Evolutionary conservation across 2,888 invertebrate species (phyloP).

Genomic region (Temnothorax unifasciatus): DNA sequence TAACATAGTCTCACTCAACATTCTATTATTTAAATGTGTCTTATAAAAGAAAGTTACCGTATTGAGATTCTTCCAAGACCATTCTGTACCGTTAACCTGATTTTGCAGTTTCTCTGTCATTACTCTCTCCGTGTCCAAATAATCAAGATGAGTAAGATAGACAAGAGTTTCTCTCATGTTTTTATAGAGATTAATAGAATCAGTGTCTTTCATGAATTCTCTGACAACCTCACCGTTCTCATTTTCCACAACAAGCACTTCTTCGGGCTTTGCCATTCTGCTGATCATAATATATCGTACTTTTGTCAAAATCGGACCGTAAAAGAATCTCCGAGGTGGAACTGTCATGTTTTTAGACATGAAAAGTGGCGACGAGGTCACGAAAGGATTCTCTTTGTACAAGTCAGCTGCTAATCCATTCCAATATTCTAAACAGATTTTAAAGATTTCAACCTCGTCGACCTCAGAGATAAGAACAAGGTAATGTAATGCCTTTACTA

Average conservation of each 20-base stretch:
- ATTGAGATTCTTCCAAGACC: conserved; percentile 99
- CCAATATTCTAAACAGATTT: conserved; percentile 99
- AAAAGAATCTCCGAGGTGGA: conserved; percentile 90
- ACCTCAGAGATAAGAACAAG: conserved; percentile 98
- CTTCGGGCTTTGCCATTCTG: conserved; percentile 99
- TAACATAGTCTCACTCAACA: conserved; percentile 15
- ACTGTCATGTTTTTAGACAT: conserved; percentile 83
- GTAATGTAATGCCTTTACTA: conserved; percentile 95
- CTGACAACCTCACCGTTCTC: conserved; percentile 99
- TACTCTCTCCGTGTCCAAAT: conserved; percentile 98
- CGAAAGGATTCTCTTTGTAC: conserved; percentile 95
- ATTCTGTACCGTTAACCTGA: conserved; percentile 99
- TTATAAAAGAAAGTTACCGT: conserved; percentile 87
- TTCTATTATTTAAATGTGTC: neutral
- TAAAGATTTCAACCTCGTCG: conserved; percentile 99
- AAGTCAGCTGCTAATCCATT: conserved; percentile 96
- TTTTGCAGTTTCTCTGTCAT: conserved; percentile 99
- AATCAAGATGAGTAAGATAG: conserved; percentile 99
- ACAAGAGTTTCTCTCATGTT: conserved; percentile 99
- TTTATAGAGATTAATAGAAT: conserved; percentile 99
- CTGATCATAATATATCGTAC: conserved; percentile 99
- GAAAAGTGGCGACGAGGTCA: conserved; percentile 86
- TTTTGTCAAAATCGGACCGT: conserved; percentile 93
- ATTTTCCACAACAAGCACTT: conserved; percentile 99
- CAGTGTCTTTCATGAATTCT: conserved; percentile 99